Conservation (phyloP, 2,888 invertebrate genomes). For the Lamellibrachia satsuma region DNA sequence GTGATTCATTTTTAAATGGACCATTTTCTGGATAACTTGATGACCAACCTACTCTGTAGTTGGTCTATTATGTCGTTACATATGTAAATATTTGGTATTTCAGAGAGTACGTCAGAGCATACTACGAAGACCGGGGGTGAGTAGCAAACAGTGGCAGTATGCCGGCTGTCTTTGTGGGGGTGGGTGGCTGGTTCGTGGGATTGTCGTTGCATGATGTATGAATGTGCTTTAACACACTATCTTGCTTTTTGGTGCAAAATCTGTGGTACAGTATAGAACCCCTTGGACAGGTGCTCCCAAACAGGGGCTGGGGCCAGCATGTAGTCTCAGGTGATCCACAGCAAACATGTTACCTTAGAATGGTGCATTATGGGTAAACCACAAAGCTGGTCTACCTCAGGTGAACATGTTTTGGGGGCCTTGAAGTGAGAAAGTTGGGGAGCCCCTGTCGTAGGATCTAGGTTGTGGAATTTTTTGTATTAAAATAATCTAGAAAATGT, state of each 20-base stretch:
- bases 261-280: no score
- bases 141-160: background rate
- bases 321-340: background rate
- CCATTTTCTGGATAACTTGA: no score
- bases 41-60: no score
- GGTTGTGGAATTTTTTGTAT: background rate
- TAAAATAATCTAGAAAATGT: background rate
- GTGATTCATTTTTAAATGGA: no score
- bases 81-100: background rate
- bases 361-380: background rate
- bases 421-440: background rate
- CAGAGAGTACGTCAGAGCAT: background rate
- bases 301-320: background rate
- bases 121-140: constrained; percentile 3
- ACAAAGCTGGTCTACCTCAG: background rate
- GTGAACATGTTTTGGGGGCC: no score
- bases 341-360: background rate
- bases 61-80: no score
- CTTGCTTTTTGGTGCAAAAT: background rate
- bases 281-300: no score
- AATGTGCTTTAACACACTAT: background rate
- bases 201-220: background rate
- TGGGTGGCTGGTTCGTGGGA: background rate
- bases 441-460: background rate
- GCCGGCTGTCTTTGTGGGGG: background rate